Evolutionary conservation across 2,797 vertebrate genomes (phyloP).

Genomic region (Simalia tracyae): DNA sequence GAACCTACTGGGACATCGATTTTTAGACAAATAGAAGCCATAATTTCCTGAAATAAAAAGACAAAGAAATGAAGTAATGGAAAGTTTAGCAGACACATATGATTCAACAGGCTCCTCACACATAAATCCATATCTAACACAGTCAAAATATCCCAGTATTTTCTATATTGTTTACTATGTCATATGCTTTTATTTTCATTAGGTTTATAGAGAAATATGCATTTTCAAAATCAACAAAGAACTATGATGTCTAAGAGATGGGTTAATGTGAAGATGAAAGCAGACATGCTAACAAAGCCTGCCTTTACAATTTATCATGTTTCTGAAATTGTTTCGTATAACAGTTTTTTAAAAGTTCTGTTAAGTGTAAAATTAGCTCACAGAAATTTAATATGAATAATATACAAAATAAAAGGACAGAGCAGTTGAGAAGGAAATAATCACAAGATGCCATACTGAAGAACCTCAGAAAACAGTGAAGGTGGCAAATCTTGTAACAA

Average conservation of each 20-base stretch:
- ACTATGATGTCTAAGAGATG: background rate
- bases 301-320: background rate
- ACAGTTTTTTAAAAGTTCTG: background rate
- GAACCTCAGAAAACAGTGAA: background rate
- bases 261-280: background rate
- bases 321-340: background rate
- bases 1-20: background rate
- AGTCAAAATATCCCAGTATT: background rate
- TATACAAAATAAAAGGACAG: background rate
- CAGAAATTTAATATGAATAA: background rate
- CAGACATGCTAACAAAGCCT: background rate
- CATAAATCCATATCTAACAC: background rate
- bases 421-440: conserved; percentile 20
- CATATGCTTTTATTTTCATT: background rate
- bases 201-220: background rate
- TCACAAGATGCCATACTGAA: conserved; percentile 27
- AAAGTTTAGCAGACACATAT: background rate
- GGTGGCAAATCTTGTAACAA: conserved; percentile 46
- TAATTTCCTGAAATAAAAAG: background rate
- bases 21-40: background rate
- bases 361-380: background rate
- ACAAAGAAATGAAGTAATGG: background rate
- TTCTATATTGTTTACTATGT: background rate
- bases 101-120: background rate
- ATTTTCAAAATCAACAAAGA: background rate